These are phyloP conservation scores for Dicaeum eximium DNA, from an alignment of 2,113 vertebrate genomes.

Conservation along the genomic window DNA sequence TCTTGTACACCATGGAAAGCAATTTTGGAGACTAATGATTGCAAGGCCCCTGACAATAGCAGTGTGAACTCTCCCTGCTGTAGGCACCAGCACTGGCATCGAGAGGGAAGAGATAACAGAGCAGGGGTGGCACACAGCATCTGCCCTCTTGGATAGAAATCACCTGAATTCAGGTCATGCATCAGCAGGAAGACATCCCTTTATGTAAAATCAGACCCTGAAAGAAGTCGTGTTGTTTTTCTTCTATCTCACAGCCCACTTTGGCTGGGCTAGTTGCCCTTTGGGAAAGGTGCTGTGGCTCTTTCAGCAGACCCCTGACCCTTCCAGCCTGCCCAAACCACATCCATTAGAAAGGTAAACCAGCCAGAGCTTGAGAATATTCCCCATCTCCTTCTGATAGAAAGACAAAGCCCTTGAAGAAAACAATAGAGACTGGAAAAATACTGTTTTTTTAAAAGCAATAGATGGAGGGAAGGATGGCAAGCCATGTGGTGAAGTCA, in stretches of 20 bases:
- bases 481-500: not conserved
- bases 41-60: not conserved
- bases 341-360: not conserved
- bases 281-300: not conserved
- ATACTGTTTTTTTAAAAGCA: fast-evolving
- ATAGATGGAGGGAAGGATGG: not conserved
- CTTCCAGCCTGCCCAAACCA: not conserved
- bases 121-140: not conserved
- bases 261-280: fast-evolving
- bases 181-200: not conserved
- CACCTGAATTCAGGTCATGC: not conserved
- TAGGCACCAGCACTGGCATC: not conserved
- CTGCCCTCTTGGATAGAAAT: not conserved
- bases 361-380: not conserved
- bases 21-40: constrained; percentile 25
- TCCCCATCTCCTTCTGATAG: not conserved
- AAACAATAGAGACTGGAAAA: not conserved
- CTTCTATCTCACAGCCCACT: not conserved
- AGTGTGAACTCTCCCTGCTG: not conserved
- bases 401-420: not conserved
- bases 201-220: not conserved
- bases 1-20: constrained; percentile 19
- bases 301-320: not conserved
- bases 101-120: not conserved
- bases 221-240: fast-evolving